A percentile compares a stretch with the other conserved stretches of the same genome.
These are phyloP conservation scores for Clupea harengus DNA, from an alignment of 2,113 vertebrate genomes.

Conservation along the genomic window DNA sequence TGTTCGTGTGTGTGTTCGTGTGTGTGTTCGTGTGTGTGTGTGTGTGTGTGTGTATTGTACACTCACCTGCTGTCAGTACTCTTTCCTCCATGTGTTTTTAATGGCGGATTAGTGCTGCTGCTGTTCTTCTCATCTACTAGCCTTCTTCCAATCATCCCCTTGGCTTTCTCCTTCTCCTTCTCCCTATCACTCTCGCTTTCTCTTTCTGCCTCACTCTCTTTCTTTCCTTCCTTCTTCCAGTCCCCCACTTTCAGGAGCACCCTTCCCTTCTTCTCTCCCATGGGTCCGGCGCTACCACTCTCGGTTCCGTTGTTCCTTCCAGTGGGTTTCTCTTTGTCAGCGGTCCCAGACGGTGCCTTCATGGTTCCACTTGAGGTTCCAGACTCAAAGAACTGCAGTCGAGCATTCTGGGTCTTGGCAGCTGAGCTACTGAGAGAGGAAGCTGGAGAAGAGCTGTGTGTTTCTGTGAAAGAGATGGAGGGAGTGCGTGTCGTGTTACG, in stretches of 20 bases:
- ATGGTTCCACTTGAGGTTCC: neutral
- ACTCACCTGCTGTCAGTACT: constrained; percentile 52
- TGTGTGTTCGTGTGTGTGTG: too few species aligned
- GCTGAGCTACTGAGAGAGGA: constrained; percentile 42
- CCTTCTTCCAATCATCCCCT: constrained; percentile 65
- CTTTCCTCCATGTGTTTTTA: constrained; percentile 35
- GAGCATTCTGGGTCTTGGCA: constrained; percentile 74
- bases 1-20: too few species aligned
- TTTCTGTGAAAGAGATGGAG: neutral
- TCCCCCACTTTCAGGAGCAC: constrained; percentile 24
- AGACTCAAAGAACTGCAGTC: constrained; percentile 61
- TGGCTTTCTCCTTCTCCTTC: constrained; percentile 46
- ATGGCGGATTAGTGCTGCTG: constrained; percentile 38
- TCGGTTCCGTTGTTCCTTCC: neutral
- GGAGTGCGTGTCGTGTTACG: neutral
- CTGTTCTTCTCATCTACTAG: constrained; percentile 56
- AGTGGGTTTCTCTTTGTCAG: neutral
- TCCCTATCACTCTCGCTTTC: constrained; percentile 23
- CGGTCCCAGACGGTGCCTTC: neutral
- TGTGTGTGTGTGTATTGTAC: neutral
- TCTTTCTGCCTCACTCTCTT: neutral
- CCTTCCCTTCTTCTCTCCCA: constrained; percentile 18
- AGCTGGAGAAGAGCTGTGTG: constrained; percentile 25
- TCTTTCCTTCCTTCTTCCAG: constrained; percentile 16
- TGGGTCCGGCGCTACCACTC: too few species aligned